These are phyloP conservation scores for Urophycis tenuis DNA, from an alignment of 2,797 vertebrate species.

Conservation along the genomic window DNA sequence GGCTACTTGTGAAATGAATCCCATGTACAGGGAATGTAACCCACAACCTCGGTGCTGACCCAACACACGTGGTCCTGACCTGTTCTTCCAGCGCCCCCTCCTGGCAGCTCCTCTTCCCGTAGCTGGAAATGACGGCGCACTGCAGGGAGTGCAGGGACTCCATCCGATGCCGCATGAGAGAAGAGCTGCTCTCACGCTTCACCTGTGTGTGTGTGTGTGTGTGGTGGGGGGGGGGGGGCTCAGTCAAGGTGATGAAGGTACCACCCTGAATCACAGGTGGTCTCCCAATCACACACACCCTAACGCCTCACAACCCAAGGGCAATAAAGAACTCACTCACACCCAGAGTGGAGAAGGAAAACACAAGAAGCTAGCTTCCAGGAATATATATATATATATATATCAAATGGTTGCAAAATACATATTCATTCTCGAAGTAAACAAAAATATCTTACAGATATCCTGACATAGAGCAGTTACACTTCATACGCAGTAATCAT, in stretches of 20 bases:
- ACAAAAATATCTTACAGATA: neutral
- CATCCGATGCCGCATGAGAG: constrained; percentile 53
- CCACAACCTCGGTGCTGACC: neutral
- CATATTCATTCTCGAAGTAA: neutral
- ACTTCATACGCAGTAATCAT: neutral
- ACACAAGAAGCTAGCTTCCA: neutral
- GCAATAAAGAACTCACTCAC: neutral
- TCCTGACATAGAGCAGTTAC: neutral
- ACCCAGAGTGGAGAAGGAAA: neutral
- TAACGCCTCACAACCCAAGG: neutral
- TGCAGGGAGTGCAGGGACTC: constrained; percentile 68
- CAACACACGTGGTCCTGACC: constrained; percentile 55
- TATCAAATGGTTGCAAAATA: neutral
- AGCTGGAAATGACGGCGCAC: constrained; percentile 52
- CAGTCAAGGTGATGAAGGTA: too few species aligned
- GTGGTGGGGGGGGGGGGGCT: too few species aligned
- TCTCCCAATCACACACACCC: neutral
- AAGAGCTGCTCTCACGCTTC: constrained; percentile 50
- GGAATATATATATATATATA: neutral
- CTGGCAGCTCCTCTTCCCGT: constrained; percentile 50
- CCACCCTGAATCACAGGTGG: neutral
- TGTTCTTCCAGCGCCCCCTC: constrained; percentile 57
- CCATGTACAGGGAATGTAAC: neutral
- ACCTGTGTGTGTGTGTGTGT: neutral
- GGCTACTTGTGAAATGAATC: neutral